Base-by-base conservation (phyloP, 92 coral and sea anemone species). In the Pocillopora meandrina region DNA sequence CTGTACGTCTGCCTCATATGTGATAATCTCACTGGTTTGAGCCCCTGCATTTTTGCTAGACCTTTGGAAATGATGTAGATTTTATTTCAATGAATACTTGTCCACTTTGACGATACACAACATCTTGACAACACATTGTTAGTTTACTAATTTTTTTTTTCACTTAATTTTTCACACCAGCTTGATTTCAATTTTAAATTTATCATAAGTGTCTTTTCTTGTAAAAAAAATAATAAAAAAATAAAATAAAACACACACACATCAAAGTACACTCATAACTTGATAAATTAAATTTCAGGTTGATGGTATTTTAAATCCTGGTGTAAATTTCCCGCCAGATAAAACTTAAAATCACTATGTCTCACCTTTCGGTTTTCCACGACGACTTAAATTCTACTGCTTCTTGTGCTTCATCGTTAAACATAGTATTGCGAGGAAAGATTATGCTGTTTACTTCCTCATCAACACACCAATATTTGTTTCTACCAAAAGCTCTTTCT, bases 321-420 rank as follows among this genome's bases (percentile, higher is more conserved):
- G 58, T 11, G 15, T 15, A 2, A 60, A 77, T 65, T 64, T 52
- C 47, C 58, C 55, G 85, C 63, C 74, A 67, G 31, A 26, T 26
- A 26, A 56, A 74, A 18, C 20, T 84, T 34, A 62, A 68, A 61
- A 18, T 10, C 55, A 49, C 14, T 64, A 26, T 42, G 7, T 42
- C 52, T 42, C 81, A 94, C 98, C 98, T 91, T 86, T 96, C 93
- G 23, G 96, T 96, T 92, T 94, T 92, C 99, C 99, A 96, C n/a
- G 98, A 94, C 12, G 99, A 96, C 49, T 62, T 81, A 84, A 96
- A 96, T 72, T 83, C 91, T 61, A 96, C 99, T 33, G 95, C 88
- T 70, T 92, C 97, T 77, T 96, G 98, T 8, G 95, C 75, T 86
- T 96, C 99, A 85, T 92, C 96, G 71, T 79, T 91, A 84, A 96